Evolutionary conservation across 1,140 invertebrate genomes (phyloP).

Genomic region (Goniozus legneri): DNA sequence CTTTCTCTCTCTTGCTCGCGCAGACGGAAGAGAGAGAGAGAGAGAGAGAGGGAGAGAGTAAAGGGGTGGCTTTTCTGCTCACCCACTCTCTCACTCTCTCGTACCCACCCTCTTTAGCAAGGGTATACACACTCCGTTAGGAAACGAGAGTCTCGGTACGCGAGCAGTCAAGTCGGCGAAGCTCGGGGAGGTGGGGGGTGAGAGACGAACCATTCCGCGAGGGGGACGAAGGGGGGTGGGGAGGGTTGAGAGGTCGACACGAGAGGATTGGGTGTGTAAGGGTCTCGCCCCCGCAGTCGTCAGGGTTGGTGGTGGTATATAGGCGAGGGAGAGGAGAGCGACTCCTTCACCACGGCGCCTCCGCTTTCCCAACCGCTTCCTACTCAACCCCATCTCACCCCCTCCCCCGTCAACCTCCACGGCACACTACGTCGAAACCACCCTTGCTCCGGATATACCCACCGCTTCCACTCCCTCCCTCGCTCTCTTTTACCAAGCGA

Average conservation of each 20-base stretch:
- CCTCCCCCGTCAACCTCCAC: slow-evolving; percentile 5
- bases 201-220: too few species aligned
- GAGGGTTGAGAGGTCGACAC: slow-evolving; percentile 14
- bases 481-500: slow-evolving; percentile 5
- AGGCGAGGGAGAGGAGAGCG: slow-evolving; percentile 51
- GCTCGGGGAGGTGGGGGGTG: slow-evolving; percentile 12
- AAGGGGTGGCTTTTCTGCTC: too few species aligned
- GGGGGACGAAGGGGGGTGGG: too few species aligned
- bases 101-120: not conserved
- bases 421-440: slow-evolving; percentile 10
- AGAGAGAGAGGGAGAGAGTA: slow-evolving; percentile 13
- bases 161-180: slow-evolving; percentile 17
- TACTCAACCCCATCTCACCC: not conserved
- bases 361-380: slow-evolving; percentile 13
- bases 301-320: slow-evolving; percentile 41
- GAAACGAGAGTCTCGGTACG: slow-evolving; percentile 43
- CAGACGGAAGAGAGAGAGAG: too few species aligned
- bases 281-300: too few species aligned
- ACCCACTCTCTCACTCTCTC: too few species aligned
- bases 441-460: slow-evolving; percentile 27
- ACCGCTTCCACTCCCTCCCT: slow-evolving; percentile 19
- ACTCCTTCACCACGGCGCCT: slow-evolving; percentile 46
- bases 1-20: too few species aligned
- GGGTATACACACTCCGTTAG: slow-evolving; percentile 41
- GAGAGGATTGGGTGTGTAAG: slow-evolving; percentile 20